Evolutionary conservation across 2,888 invertebrate species (phyloP).

Genomic region (Protophormia terraenovae): DNA sequence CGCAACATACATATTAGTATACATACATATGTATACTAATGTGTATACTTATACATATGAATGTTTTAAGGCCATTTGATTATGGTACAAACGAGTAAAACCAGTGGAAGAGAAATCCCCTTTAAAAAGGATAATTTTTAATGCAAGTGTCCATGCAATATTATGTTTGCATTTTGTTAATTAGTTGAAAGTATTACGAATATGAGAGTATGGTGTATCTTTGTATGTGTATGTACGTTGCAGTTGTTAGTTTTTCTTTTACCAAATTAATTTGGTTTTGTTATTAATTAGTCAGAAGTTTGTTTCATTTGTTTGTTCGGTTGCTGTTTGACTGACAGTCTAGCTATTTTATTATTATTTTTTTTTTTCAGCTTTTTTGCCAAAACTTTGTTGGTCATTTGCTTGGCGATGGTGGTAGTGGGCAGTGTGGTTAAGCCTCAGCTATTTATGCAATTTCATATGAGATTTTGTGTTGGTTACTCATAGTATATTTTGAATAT

Average conservation of each 20-base stretch:
- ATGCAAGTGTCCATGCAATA: constrained; percentile 11
- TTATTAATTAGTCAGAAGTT: constrained; percentile 55
- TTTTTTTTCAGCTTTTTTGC: neutral
- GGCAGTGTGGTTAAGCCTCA: constrained; percentile 14
- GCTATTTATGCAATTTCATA: constrained; percentile 49
- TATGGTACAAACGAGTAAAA: neutral
- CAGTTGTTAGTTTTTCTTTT: neutral
- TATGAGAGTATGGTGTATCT: no score
- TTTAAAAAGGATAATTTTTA: neutral
- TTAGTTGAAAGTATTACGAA: constrained; percentile 16
- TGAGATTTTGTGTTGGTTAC: constrained; percentile 1
- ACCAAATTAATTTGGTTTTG: constrained; percentile 47
- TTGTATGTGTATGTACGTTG: no score
- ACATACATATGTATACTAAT: no score
- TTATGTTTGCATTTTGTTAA: constrained; percentile 48
- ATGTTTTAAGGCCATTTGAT: neutral
- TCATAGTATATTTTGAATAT: neutral
- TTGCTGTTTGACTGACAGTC: constrained; percentile 28
- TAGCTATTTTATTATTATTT: neutral
- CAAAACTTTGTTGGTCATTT: constrained; percentile 37
- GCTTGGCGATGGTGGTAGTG: neutral
- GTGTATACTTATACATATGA: no score
- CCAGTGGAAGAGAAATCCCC: neutral
- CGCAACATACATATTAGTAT: no score
- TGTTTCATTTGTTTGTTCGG: constrained; percentile 22